These are phyloP conservation scores for Neotoxoptera formosana DNA, from an alignment of 1,140 invertebrate species.

Conservation along the genomic window DNA sequence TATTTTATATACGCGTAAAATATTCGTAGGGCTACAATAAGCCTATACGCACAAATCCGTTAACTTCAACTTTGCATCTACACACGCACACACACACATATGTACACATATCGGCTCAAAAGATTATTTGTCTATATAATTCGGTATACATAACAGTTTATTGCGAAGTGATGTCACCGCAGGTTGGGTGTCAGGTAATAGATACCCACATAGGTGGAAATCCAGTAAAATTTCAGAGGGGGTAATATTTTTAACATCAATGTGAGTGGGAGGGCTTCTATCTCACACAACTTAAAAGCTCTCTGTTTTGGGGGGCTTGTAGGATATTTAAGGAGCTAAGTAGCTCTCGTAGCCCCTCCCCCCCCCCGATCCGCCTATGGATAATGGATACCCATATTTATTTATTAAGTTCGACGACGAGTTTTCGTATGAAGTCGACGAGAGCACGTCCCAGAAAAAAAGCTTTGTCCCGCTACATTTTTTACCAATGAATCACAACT, in stretches of 20 bases:
- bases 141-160: background rate
- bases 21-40: background rate
- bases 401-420: background rate
- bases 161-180: background rate
- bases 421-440: background rate
- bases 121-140: background rate
- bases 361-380: too few species aligned
- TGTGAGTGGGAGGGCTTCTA: too few species aligned
- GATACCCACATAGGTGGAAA: too few species aligned
- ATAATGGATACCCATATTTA: background rate
- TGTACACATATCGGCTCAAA: background rate
- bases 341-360: too few species aligned
- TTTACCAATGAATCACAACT: background rate
- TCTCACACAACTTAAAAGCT: too few species aligned
- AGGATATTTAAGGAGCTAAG: too few species aligned
- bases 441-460: background rate
- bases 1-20: background rate
- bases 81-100: background rate
- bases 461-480: background rate
- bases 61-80: background rate
- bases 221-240: too few species aligned
- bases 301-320: too few species aligned
- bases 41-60: background rate
- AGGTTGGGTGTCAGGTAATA: background rate
- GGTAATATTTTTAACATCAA: too few species aligned